Base-by-base conservation (phyloP, 2,888 invertebrate genomes). In the Eulithis prunata region DNA sequence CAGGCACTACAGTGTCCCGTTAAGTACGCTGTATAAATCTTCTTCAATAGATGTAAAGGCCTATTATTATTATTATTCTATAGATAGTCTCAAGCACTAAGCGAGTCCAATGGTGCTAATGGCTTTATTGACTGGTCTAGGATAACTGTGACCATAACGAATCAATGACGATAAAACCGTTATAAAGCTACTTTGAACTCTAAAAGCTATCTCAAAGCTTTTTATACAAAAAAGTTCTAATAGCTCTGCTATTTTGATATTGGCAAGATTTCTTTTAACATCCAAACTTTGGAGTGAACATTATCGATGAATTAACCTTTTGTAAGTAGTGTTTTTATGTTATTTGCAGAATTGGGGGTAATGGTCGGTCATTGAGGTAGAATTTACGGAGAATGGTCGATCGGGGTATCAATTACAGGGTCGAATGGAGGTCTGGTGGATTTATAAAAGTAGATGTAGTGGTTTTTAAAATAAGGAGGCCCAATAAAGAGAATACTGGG, bases 271-370 rank as follows among this genome's bases (percentile, higher is more conserved):
- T 55, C n/a, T 51, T 67, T 64, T 69, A 69, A 64, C 66, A 51
- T 14, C 53, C 53, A 21, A 21, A 21, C 1, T 21, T 21, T 21
- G 21, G 2, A 21, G 21, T 21, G 1, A 46, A 38, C 10, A 47
- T 47, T 52, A 66, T 61, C 56, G 55, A 47, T 43, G 51, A 67
- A 68, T 71, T 71, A 66, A 64, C 71, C 67, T 71, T 69, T 62
- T 45, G 53, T 49, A 47, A 54, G 45, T 12, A 57, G 53, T 52
- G 57, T 67, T 67, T 63, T 21, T 21, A 21, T 21, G 21, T 21
- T 21, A 60, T 63, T 66, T 36, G n/a, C 51, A 56, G 14, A 55
- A 49, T 57, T 57, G 51, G 28, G 46, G n/a, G 51, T 55, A 62
- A 66, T 59, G 13, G 57, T 47, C 38, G 57, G 43, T 49, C 36